phyloP scores from a whole-genome alignment of 2,888 invertebrate species.

The Lapara coniferarum region DNA sequence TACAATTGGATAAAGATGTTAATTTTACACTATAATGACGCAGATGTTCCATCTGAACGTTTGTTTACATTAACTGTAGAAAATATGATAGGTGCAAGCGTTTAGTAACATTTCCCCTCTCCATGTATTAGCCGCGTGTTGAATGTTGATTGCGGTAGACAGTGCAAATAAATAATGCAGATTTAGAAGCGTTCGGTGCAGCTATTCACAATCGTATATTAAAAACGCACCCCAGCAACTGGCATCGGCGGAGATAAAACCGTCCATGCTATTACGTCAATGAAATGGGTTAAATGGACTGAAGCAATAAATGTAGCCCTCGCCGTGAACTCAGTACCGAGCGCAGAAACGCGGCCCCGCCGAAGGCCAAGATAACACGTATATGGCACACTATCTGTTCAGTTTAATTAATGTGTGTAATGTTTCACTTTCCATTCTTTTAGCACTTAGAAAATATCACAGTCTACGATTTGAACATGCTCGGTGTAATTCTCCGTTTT shows the following conservation, averaged over 20 bases:
- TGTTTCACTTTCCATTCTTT: constrained; percentile 43
- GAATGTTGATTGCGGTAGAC: constrained; percentile 28
- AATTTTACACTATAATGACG: neutral
- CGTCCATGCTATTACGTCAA: constrained; percentile 66
- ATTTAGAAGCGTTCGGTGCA: constrained; percentile 34
- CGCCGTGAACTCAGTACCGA: constrained; percentile 68
- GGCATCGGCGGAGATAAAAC: constrained; percentile 51
- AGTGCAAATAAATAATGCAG: constrained; percentile 32
- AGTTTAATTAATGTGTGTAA: constrained; percentile 46
- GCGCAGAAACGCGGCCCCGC: constrained; percentile 52
- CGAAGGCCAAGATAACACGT: constrained; percentile 56
- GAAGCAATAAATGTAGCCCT: constrained; percentile 73
- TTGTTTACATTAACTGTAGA: neutral
- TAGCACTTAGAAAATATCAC: constrained; percentile 5
- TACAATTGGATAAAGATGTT: constrained; percentile 7
- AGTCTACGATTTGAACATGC: neutral
- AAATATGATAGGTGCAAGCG: constrained; percentile 8
- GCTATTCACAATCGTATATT: constrained; percentile 36
- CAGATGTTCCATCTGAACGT: neutral
- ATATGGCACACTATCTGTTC: constrained; percentile 41
- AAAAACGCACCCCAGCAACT: constrained; percentile 40
- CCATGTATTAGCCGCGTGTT: constrained; percentile 21
- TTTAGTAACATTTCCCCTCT: constrained; percentile 8
- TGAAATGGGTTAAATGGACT: constrained; percentile 75
- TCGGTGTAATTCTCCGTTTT: neutral